These are phyloP conservation scores for Phaonia tiefii DNA, from an alignment of 2,888 invertebrate species.

Conservation along the genomic window DNA sequence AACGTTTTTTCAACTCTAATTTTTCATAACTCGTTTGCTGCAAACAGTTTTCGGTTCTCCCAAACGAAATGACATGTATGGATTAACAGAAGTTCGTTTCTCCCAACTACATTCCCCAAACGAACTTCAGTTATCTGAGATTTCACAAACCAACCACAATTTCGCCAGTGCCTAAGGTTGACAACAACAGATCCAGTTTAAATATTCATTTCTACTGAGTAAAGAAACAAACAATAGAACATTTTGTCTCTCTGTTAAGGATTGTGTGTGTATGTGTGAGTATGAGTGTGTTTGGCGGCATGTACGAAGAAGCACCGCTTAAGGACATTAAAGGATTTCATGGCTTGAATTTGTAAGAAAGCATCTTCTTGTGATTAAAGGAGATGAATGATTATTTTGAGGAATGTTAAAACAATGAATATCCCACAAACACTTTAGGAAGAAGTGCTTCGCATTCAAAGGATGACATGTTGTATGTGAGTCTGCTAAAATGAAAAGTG, in stretches of 20 bases:
- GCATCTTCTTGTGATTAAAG: conserved; percentile 60
- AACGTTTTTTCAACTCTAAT: too few relatives aligned
- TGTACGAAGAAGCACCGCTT: conserved; percentile 18
- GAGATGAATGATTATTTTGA: conserved; percentile 57
- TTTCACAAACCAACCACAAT: too few relatives aligned
- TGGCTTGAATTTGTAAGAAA: conserved; percentile 50
- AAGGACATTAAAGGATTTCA: conserved; percentile 61
- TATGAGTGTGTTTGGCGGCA: too few relatives aligned
- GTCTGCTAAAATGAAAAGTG: too few relatives aligned
- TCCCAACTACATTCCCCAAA: too few relatives aligned
- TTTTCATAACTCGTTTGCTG: too few relatives aligned
- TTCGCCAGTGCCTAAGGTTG: neutral
- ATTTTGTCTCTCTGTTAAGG: conserved; percentile 10
- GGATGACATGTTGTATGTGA: too few relatives aligned
- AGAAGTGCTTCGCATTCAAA: neutral
- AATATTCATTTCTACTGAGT: conserved; percentile 26
- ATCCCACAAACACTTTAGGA: conserved; percentile 47
- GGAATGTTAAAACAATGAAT: conserved; percentile 58
- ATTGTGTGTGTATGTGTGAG: neutral
- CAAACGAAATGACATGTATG: too few relatives aligned
- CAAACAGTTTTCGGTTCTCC: too few relatives aligned
- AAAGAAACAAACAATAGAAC: conserved; percentile 13
- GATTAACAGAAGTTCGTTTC: too few relatives aligned
- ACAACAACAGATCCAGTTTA: neutral
- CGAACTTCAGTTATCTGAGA: too few relatives aligned